Percentiles rank a stretch among this genome's conserved stretches.
Conservation (phyloP, 1,140 invertebrate species). For the Choristoneura fumiferana region DNA sequence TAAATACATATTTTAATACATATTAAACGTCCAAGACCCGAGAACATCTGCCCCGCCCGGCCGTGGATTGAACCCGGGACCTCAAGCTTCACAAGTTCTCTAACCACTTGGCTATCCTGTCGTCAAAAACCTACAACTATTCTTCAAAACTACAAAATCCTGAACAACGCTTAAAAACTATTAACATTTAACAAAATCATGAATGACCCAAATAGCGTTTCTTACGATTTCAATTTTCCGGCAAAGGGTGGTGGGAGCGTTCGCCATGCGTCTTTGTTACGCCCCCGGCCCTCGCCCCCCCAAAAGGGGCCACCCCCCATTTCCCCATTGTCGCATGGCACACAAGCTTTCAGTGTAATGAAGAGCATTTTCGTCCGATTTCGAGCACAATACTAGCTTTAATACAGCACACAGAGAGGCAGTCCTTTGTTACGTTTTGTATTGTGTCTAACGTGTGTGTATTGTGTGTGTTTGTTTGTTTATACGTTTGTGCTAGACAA, state of each 20-base stretch:
- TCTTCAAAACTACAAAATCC: too few species aligned
- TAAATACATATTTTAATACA: too few species aligned
- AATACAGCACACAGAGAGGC: conserved; percentile 71
- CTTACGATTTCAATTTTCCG: conserved; percentile 76
- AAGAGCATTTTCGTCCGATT: conserved; percentile 77
- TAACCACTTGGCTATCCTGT: too few species aligned
- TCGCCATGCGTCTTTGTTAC: conserved; percentile 56
- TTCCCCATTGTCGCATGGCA: conserved; percentile 70
- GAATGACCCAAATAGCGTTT: conserved; percentile 73
- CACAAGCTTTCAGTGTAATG: conserved; percentile 75
- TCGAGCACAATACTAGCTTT: conserved; percentile 65
- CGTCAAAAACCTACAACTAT: too few species aligned
- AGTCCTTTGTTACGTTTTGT: conserved; percentile 56
- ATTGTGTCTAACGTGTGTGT: conserved; percentile 61
- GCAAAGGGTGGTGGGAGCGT: conserved; percentile 66
- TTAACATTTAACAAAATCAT: conserved; percentile 75
- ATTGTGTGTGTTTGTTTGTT: conserved; percentile 64
- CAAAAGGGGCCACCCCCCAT: conserved; percentile 18
- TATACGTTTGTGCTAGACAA: conserved; percentile 59
- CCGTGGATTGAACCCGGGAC: too few species aligned
- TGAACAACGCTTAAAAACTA: too few species aligned
- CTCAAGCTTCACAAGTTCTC: too few species aligned
- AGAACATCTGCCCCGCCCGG: too few species aligned
- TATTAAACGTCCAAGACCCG: too few species aligned
- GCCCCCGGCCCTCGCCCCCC: conserved; percentile 37